Evolutionary conservation across 2,888 invertebrate genomes (phyloP), one percentile per base, ranked within the genome.

Genomic region (Drosophila subquinaria): DNA sequence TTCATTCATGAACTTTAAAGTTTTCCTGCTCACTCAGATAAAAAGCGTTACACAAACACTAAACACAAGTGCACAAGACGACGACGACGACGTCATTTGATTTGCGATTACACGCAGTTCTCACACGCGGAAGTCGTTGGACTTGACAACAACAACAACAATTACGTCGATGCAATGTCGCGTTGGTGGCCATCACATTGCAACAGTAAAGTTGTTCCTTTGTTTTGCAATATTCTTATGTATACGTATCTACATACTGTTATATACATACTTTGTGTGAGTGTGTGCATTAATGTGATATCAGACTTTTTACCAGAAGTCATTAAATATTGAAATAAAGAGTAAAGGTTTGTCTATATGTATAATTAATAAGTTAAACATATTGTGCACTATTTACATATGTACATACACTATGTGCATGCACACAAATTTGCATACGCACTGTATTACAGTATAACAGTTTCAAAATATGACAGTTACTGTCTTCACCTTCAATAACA

Each of bases 41-140:
- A 82, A 82, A 84, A 73, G 53, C 76, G 48, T 48, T 33, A 56
- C 27, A 53, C 55, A 51, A 55, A 66, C 61, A 68, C 64, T 73
- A 57, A 68, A 67, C 47, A 57, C 62, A 69, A 66, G 63, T 76
- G 67, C 69, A 57, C 10, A 56, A 27, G 64, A 43, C 47, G 47
- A 27, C 53, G 36, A 20, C 30, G 45, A 1, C 17, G n/a, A 11
- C 59, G 55, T 59, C 62, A 59, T 60, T 72, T 72, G 45, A 60
- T 60, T 66, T 40, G 57, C 71, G 71, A 82, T 77, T 75, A 72
- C 77, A 57, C 66, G 73, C 73, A 68, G 73, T 75, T 70, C 57
- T 80, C 61, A 66, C 68, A 83, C 63, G 66, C 82, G 85, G 86
- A 85, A 83, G 81, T 85, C 78, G 69, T 84, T 69, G 64, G 53